Evolutionary conservation across 2,888 invertebrate species (phyloP).

Genomic region (Lochmaea capreae): DNA sequence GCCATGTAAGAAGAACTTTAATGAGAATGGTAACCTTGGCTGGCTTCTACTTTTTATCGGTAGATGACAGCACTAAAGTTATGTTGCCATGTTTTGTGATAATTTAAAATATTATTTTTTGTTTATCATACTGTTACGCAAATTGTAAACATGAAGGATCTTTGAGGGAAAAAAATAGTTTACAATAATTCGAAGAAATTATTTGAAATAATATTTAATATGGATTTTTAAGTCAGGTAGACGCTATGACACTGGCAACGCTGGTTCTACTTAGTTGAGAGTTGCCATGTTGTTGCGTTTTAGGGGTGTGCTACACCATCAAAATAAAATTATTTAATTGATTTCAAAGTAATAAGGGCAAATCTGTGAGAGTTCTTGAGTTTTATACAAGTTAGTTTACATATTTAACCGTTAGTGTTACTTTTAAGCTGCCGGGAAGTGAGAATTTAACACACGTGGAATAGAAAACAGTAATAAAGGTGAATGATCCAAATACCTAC

Average conservation of each 20-base stretch:
- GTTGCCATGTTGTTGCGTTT: slow-evolving; percentile 63
- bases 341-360: slow-evolving; percentile 23
- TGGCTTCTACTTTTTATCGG: neutral
- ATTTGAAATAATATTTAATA: slow-evolving; percentile 10
- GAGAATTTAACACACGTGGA: slow-evolving; percentile 45
- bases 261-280: slow-evolving; percentile 47
- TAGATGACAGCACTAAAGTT: neutral
- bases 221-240: slow-evolving; percentile 27
- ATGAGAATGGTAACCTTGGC: neutral
- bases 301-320: slow-evolving; percentile 56
- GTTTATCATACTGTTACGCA: neutral
- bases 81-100: slow-evolving; percentile 11
- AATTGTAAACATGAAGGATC: neutral
- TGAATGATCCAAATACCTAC: slow-evolving; percentile 48
- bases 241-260: slow-evolving; percentile 28
- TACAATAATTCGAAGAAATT: neutral
- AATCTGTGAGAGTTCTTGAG: slow-evolving; percentile 24
- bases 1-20: neutral
- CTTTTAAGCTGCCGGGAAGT: slow-evolving; percentile 18
- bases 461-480: slow-evolving; percentile 43
- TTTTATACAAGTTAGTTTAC: slow-evolving; percentile 16
- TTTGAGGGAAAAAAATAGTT: neutral
- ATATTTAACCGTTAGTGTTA: slow-evolving; percentile 18
- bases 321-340: slow-evolving; percentile 33
- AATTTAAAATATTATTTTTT: neutral